These are phyloP conservation scores for Trachelus iudaicus DNA, from an alignment of 2,888 invertebrate genomes.

Conservation along the genomic window DNA sequence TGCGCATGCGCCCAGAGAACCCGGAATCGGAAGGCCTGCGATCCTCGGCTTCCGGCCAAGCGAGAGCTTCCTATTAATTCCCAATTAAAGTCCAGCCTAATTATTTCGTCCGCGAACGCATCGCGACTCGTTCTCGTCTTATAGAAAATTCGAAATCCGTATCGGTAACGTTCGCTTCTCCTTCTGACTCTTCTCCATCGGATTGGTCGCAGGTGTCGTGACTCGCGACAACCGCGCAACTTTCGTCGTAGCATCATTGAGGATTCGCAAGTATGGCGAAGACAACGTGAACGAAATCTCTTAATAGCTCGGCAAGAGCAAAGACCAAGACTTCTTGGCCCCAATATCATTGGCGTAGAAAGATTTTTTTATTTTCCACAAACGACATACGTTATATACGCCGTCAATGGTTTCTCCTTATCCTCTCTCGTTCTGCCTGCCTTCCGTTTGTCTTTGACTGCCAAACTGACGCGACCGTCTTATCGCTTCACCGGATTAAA, in stretches of 20 bases:
- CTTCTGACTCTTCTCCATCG: neutral
- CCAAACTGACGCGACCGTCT: neutral
- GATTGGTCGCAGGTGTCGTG: neutral
- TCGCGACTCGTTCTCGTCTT: neutral
- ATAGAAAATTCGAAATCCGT: neutral
- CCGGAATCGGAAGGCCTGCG: neutral
- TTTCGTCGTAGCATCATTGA: neutral
- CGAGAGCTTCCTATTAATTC: neutral
- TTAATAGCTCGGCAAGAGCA: slow-evolving; percentile 44
- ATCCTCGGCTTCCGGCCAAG: neutral
- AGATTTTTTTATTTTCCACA: neutral
- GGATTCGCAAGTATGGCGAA: neutral
- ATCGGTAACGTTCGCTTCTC: neutral
- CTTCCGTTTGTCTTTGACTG: neutral
- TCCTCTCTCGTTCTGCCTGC: neutral
- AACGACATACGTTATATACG: neutral
- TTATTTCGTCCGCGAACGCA: neutral
- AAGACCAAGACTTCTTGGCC: slow-evolving; percentile 45
- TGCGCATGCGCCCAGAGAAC: neutral
- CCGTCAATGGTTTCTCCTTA: neutral
- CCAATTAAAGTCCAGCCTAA: neutral
- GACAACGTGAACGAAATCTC: slow-evolving; percentile 25
- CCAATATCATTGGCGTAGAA: slow-evolving; percentile 27
- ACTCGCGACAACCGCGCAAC: neutral
- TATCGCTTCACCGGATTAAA: neutral